These are phyloP conservation scores for Aporophyla lueneburgensis DNA, from an alignment of 2,888 invertebrate genomes.

Conservation along the genomic window DNA sequence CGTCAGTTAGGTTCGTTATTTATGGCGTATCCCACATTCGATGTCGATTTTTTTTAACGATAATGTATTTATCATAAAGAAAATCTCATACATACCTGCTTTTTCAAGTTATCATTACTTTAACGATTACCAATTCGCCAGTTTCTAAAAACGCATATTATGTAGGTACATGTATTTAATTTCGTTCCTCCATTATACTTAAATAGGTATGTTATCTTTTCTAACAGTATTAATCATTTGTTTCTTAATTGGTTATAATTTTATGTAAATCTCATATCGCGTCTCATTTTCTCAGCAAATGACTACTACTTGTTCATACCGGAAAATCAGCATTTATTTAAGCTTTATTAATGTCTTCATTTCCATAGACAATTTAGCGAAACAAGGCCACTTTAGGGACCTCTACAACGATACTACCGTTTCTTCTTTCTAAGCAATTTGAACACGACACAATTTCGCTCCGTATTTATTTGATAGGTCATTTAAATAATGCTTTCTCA, in stretches of 20 bases:
- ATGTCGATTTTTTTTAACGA: conserved; percentile 12
- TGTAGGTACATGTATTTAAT: neutral
- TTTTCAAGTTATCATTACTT: conserved; percentile 5
- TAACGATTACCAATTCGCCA: neutral
- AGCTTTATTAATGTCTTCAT: conserved; percentile 65
- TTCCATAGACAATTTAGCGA: conserved; percentile 63
- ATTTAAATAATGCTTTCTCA: conserved; percentile 52
- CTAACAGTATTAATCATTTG: neutral
- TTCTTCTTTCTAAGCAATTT: conserved; percentile 55
- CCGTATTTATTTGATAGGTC: conserved; percentile 39
- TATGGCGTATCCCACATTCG: conserved; percentile 26
- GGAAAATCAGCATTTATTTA: conserved; percentile 62
- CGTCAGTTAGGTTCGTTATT: conserved; percentile 38
- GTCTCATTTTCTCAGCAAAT: conserved; percentile 43
- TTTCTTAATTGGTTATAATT: conserved; percentile 37
- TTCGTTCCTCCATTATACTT: neutral
- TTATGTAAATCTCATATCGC: conserved; percentile 42
- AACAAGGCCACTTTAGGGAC: conserved; percentile 60
- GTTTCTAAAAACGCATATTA: neutral
- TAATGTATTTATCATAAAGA: neutral
- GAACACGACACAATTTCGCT: conserved; percentile 43
- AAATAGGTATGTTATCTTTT: neutral
- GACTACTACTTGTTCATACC: conserved; percentile 44
- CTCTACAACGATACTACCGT: conserved; percentile 34
- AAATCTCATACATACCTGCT: neutral